phyloP scores from a whole-genome alignment of 2,113 vertebrate genomes.

The Zingel zingel region DNA sequence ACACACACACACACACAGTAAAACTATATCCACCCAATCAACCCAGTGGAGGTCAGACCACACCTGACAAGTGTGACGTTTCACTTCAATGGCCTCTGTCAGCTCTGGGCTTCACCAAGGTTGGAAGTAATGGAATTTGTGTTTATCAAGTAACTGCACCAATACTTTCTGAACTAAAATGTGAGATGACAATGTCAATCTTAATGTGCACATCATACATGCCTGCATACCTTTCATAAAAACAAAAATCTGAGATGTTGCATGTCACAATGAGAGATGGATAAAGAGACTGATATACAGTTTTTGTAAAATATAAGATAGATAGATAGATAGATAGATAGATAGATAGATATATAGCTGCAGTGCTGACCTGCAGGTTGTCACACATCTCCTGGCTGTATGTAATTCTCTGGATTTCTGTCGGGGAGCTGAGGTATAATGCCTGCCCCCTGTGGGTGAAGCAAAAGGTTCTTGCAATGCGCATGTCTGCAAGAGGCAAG shows the following conservation, averaged over 20 bases:
- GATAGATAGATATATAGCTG: neutral
- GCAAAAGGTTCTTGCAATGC: constrained; percentile 98
- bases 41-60: constrained; percentile 56
- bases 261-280: neutral
- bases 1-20: constrained; percentile 4
- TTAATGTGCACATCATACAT: neutral
- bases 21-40: constrained; percentile 23
- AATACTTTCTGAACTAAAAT: constrained; percentile 6
- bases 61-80: constrained; percentile 72
- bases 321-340: neutral
- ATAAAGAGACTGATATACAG: neutral
- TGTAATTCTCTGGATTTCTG: constrained; percentile 97
- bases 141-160: constrained; percentile 10
- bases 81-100: constrained; percentile 49
- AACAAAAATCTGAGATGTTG: neutral
- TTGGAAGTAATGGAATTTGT: constrained; percentile 7
- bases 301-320: neutral
- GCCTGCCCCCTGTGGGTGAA: constrained; percentile 97
- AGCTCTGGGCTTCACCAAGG: constrained; percentile 13
- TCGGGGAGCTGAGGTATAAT: constrained; percentile 96
- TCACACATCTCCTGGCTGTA: constrained; percentile 99
- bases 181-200: neutral
- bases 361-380: constrained; percentile 91
- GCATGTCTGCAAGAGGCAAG: constrained; percentile 95
- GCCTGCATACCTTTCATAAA: neutral